Conservation (phyloP, 92 coral and sea anemone species). For the Heteractis magnifica region DNA sequence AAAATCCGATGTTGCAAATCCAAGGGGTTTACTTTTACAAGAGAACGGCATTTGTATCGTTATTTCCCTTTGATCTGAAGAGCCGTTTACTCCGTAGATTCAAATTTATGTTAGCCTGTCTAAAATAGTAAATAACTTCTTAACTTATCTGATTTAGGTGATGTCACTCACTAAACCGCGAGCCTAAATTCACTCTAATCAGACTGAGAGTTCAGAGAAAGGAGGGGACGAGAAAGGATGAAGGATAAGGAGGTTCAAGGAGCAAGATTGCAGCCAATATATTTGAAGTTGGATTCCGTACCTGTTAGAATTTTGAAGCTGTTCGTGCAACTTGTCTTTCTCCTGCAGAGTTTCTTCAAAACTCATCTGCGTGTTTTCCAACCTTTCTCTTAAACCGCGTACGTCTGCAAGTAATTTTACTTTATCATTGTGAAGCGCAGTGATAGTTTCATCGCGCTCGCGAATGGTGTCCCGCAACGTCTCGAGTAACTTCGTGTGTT, state of each 20-base stretch:
- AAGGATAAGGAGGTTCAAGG: not conserved
- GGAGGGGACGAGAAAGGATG: not conserved
- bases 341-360: slow-evolving; percentile 46
- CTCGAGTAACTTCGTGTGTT: slow-evolving; percentile 46
- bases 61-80: too few relatives aligned
- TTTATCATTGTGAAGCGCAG: slow-evolving; percentile 46
- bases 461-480: slow-evolving; percentile 56
- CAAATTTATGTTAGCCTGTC: not conserved
- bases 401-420: slow-evolving; percentile 50
- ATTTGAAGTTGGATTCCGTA: not conserved
- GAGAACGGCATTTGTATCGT: too few relatives aligned
- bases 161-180: too few relatives aligned
- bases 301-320: slow-evolving; percentile 60
- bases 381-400: slow-evolving; percentile 36
- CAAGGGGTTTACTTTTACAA: too few relatives aligned
- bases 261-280: not conserved
- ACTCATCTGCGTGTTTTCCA: slow-evolving; percentile 37
- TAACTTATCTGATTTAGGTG: too few relatives aligned
- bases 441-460: slow-evolving; percentile 51
- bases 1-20: too few relatives aligned
- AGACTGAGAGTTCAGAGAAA: too few relatives aligned
- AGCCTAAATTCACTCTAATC: too few relatives aligned
- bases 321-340: slow-evolving; percentile 37
- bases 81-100: not conserved
- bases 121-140: too few relatives aligned